Conservation (phyloP, 1,140 invertebrate genomes). For the Caerostris extrusa region DNA sequence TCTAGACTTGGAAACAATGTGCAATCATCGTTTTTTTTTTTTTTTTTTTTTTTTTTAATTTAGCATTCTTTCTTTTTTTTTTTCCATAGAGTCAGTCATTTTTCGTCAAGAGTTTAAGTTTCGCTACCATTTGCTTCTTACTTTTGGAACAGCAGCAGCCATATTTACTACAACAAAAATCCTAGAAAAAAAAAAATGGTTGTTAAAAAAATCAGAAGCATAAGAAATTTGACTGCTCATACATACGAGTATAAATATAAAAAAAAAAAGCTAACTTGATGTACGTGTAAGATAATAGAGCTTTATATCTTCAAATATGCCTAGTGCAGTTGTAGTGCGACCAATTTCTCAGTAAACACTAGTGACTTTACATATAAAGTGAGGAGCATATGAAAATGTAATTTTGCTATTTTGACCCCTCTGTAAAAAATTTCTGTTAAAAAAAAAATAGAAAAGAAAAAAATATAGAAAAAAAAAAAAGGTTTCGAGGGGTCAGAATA, state of each 20-base stretch:
- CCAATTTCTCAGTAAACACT: conserved; percentile 54
- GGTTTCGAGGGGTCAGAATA: neutral
- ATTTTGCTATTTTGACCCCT: neutral
- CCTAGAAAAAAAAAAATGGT: neutral
- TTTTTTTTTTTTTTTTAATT: conserved; percentile 68
- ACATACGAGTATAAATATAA: neutral
- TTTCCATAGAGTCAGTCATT: conserved; percentile 72
- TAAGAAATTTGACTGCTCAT: neutral
- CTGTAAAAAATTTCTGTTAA: neutral
- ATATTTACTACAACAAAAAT: neutral
- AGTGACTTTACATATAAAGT: conserved; percentile 69
- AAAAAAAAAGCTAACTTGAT: neutral
- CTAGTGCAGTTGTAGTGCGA: neutral
- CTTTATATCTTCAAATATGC: conserved; percentile 16
- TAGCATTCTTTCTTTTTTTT: conserved; percentile 17
- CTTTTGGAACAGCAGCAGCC: neutral
- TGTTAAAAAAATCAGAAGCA: conserved; percentile 7
- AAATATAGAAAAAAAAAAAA: conserved; percentile 29
- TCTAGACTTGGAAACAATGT: conserved; percentile 66
- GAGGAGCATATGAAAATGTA: conserved; percentile 48
- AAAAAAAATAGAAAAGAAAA: neutral
- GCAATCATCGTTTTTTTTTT: conserved; percentile 66
- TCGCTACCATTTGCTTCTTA: conserved; percentile 62
- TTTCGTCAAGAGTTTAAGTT: conserved; percentile 65
- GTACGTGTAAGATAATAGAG: conserved; percentile 11